Base-by-base conservation (phyloP, 2,888 invertebrate species). In the Agonopterix heracliana region DNA sequence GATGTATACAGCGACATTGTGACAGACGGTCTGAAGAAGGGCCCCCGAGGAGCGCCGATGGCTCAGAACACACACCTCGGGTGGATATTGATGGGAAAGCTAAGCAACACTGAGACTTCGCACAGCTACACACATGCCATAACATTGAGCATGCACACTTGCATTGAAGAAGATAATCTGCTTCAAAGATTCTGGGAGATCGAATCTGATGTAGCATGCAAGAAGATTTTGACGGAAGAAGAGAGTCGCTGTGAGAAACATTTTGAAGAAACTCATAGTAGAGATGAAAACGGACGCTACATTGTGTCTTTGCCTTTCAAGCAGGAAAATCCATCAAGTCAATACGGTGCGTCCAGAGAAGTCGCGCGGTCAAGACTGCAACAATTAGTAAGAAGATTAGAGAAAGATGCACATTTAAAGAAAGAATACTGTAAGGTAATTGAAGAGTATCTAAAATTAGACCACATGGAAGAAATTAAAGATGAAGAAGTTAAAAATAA, bases 1-100 rank as follows among this genome's bases (percentile, higher is more conserved):
- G n/a, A n/a, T n/a, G n/a, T n/a, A n/a, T n/a, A n/a, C n/a, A n/a
- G n/a, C n/a, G n/a, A 59, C 56, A 40, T 40, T 9, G 3, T 40
- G 9, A 34, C 41, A 3, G 14, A 46, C n/a, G 45, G 10, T 5
- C 34, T 59, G 34, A 56, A 61, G 47, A 57, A 55, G 41, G 55
- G 58, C 44, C 56, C 58, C 13, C 51, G 53, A 34, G 57, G 56
- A 3, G 44, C 56, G 5, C 55, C 55, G 14, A 52, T 55, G 41
- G 61, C 63, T 5, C 61, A 61, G 17, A 50, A 53, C 48, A 61
- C 57, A 8, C 54, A 36, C 46, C 55, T 62, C 10, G 61, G 59
- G n/a, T 63, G 59, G 61, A 57, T 61, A 26, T 35, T 63, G 38
- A 56, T 54, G 44, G 61, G 59, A 44, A 46, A 53, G 42, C 45